Evolutionary conservation across 2,888 invertebrate genomes (phyloP), one percentile per base, ranked within the genome.

Genomic region (Dromius quadrimaculatus): DNA sequence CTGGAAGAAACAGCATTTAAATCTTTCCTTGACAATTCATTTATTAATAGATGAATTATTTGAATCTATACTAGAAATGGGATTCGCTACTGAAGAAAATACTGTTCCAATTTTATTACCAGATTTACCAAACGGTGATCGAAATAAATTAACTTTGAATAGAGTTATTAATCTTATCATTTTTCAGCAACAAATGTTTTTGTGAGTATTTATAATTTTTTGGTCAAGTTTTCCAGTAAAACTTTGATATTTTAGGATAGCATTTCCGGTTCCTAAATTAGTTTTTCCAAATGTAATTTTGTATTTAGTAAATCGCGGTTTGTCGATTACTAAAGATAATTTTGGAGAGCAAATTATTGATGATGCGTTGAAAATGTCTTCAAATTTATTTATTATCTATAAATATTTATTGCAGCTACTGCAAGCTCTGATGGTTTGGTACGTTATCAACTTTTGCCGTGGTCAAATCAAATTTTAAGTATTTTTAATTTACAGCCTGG

Each of bases 181-280:
- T n/a, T 75, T 74, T 66, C 62, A 73, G n/a, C 72, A 71, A 50
- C 64, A 63, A 22, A 72, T 75, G 73, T 28, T 75, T 5, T 38
- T 73, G 75, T 75, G 73, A 65, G 72, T 72, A 11, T 3, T n/a
- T n/a, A n/a, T n/a, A n/a, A n/a, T n/a, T n/a, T n/a, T n/a, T n/a
- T 6, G 11, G 41, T 8, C 13, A 9, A 5, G 6, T 8, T 5
- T n/a, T n/a, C n/a, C n/a, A n/a, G n/a, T n/a, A n/a, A n/a, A n/a
- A n/a, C n/a, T n/a, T 20, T 32, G 64, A 43, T 47, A 34, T 38
- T 72, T 17, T 59, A 74, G 74, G 13, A 71, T 68, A 11, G 47
- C 45, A 28, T 74, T 63, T 72, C 71, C 74, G 20, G 64, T 59
- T 6, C 17, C 54, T n/a, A 74, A 74, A 70, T 32, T 34, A 9